Evolutionary conservation across 1,140 invertebrate genomes (phyloP).

Genomic region (Papilio dardanus): DNA sequence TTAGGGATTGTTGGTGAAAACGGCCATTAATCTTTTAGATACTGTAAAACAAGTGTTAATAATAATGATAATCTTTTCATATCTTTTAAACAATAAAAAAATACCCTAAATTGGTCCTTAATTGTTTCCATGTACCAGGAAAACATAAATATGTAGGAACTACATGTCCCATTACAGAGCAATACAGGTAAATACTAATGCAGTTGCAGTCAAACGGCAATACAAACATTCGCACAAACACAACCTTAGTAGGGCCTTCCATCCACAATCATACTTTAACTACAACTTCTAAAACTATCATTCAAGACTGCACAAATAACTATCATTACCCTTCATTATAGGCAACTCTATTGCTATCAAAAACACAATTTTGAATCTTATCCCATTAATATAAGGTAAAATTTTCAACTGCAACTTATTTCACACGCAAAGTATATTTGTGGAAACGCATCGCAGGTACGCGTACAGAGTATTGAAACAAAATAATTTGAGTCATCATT

Average conservation of each 20-base stretch:
- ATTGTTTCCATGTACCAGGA: background rate
- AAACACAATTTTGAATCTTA: background rate
- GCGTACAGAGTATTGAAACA: slow-evolving; percentile 14
- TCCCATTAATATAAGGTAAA: background rate
- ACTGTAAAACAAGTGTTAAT: no score
- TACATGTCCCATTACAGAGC: slow-evolving; percentile 18
- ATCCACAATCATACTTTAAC: slow-evolving; percentile 9
- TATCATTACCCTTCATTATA: slow-evolving; percentile 31
- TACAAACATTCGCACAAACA: slow-evolving; percentile 35
- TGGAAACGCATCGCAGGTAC: background rate
- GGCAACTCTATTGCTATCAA: background rate
- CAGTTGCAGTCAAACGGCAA: slow-evolving; percentile 25
- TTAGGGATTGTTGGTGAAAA: no score
- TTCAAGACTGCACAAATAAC: slow-evolving; percentile 37
- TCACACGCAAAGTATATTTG: background rate
- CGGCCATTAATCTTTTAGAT: no score
- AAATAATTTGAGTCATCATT: slow-evolving; percentile 36
- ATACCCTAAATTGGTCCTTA: no score
- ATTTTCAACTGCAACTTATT: background rate
- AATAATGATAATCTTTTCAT: no score
- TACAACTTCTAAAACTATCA: slow-evolving; percentile 36
- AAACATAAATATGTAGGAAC: background rate
- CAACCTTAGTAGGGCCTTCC: slow-evolving; percentile 5
- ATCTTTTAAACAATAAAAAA: no score
- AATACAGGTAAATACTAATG: slow-evolving; percentile 33